A percentile compares a stretch with the other conserved stretches of the same genome.
These are phyloP conservation scores for Cephalotes varians DNA, from an alignment of 2,888 invertebrate species.

Conservation along the genomic window DNA sequence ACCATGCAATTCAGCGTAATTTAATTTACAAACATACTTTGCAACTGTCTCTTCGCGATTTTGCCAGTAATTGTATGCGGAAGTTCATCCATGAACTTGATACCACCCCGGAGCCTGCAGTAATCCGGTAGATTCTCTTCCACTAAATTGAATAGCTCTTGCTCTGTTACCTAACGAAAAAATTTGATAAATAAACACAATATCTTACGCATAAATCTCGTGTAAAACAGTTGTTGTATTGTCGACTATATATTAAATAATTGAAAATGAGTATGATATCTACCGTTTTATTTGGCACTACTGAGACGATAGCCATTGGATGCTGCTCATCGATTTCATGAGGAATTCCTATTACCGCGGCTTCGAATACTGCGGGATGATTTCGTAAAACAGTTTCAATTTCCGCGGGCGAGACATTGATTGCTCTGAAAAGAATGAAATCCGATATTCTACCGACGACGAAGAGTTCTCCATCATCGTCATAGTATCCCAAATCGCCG, in stretches of 20 bases:
- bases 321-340: slow-evolving; percentile 39
- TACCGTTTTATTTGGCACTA: slow-evolving; percentile 41
- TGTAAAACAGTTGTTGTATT: not conserved
- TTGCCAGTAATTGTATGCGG: slow-evolving; percentile 39
- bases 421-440: slow-evolving; percentile 40
- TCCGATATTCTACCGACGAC: slow-evolving; percentile 46
- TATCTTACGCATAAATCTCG: not conserved
- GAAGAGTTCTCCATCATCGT: slow-evolving; percentile 50
- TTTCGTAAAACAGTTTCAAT: slow-evolving; percentile 40
- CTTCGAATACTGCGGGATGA: slow-evolving; percentile 38
- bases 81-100: slow-evolving; percentile 42
- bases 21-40: slow-evolving; percentile 14
- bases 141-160: slow-evolving; percentile 34
- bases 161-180: slow-evolving; percentile 34
- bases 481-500: slow-evolving; percentile 52
- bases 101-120: slow-evolving; percentile 20
- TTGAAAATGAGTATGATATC: not conserved
- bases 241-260: not conserved
- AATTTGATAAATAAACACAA: not conserved
- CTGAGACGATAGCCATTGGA: slow-evolving; percentile 35
- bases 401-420: slow-evolving; percentile 38
- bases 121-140: slow-evolving; percentile 36
- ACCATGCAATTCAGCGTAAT: not conserved
- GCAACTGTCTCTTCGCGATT: slow-evolving; percentile 15
- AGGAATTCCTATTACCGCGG: slow-evolving; percentile 31